A percentile compares a stretch with the other conserved stretches of the same genome.
Conservation (phyloP, 2,113 vertebrate species). For the Emydocephalus ijimae region DNA sequence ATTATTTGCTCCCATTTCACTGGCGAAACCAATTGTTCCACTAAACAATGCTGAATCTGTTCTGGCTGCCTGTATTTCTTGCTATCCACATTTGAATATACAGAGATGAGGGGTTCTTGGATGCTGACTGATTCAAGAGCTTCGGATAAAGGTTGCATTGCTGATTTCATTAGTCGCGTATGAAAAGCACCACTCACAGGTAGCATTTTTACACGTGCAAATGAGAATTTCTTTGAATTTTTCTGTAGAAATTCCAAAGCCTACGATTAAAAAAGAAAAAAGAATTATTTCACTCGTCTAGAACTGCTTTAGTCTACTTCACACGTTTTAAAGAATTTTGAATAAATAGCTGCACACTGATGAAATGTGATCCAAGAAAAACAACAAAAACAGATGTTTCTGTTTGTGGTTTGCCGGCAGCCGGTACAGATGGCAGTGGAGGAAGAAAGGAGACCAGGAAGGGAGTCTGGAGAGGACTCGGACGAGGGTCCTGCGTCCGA, state of each 20-base stretch:
- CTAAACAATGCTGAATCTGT: constrained; percentile 76
- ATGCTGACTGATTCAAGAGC: constrained; percentile 75
- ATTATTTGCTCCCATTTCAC: constrained; percentile 95
- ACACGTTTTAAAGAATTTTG: neutral
- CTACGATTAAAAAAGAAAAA: constrained; percentile 61
- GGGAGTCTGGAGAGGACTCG: no score
- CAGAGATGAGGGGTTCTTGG: constrained; percentile 76
- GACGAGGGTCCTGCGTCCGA: no score
- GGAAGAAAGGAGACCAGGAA: no score
- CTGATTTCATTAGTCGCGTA: constrained; percentile 83
- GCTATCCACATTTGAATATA: constrained; percentile 86
- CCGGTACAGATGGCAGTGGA: no score
- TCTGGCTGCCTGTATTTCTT: constrained; percentile 77
- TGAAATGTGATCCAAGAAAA: neutral
- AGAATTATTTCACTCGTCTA: neutral
- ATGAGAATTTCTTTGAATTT: constrained; percentile 76
- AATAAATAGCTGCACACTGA: neutral
- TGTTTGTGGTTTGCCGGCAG: no score
- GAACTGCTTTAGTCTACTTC: neutral
- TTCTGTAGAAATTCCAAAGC: constrained; percentile 87
- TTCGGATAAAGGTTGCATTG: constrained; percentile 73
- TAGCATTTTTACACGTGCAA: constrained; percentile 75
- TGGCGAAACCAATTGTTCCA: constrained; percentile 83
- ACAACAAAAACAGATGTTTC: neutral
- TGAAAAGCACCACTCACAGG: constrained; percentile 93